Evolutionary conservation across 1,140 invertebrate species (phyloP), one percentile per base, ranked within the genome.

Genomic region (Phocides pigmalion): DNA sequence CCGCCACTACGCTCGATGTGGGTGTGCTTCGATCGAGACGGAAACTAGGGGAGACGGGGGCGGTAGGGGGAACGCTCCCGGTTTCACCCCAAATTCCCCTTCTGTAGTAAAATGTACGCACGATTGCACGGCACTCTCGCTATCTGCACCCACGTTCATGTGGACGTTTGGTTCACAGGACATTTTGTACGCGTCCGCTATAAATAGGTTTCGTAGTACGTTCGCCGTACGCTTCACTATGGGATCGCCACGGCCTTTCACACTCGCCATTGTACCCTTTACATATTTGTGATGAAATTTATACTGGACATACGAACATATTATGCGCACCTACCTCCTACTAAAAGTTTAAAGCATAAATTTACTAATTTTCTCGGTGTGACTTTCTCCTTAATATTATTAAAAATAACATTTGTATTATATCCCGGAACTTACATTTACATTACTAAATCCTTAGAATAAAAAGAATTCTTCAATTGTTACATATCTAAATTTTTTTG

Each of bases 21-120:
- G 70, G 72, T 70, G 72, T 76, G 79, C 74, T 89, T 89, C 86
- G 86, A 88, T 87, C 83, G 81, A 63, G 79, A 68, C 86, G 76
- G 79, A 69, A 76, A 70, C 67, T 65, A 66, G 65, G 62, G 16
- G 64, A 58, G 66, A 62, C 59, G 70, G 74, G 69, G 76, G 51
- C 41, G 53, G 73, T 61, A 17, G 68, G 71, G 76, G 76, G 77
- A 64, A 50, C 49, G 49, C 74, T 72, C 73, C 74, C 73, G 53
- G 66, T 74, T 65, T 70, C 82, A 75, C 76, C 82, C 79, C 74
- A 69, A 72, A 67, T 73, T 77, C 79, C 82, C 82, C 82, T 78
- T 71, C 68, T 65, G 79, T 86, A 83, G 84, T 86, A 87, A 39
- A 87, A 86, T 84, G 78, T 88, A 85, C 86, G 79, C 84, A 87